These are phyloP conservation scores for Ranitomeya variabilis DNA, from an alignment of 2,113 vertebrate genomes.

Conservation along the genomic window DNA sequence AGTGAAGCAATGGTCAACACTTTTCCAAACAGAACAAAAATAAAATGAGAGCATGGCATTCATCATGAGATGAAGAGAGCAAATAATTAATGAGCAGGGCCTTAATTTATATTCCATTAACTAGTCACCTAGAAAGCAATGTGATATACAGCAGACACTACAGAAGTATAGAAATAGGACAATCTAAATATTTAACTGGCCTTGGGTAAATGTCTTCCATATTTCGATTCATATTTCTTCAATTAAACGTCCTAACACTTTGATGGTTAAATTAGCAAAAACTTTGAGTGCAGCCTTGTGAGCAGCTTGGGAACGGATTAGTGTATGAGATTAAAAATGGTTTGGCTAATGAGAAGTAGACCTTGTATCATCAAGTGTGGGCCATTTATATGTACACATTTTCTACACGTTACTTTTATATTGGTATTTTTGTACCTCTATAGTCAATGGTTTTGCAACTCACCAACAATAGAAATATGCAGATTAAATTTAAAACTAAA, in stretches of 20 bases:
- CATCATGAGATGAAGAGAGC: background rate
- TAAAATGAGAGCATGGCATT: background rate
- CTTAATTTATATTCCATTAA: conserved; percentile 1
- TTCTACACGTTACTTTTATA: background rate
- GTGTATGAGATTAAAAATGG: background rate
- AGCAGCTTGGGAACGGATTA: background rate
- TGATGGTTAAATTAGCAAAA: background rate
- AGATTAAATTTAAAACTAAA: background rate
- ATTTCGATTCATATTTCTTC: background rate
- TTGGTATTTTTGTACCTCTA: background rate
- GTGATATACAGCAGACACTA: background rate
- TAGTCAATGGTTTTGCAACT: too few species aligned
- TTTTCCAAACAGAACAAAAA: background rate
- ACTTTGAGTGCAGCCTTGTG: background rate
- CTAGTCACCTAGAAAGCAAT: background rate
- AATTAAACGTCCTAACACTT: background rate
- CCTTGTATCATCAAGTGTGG: background rate
- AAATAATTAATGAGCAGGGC: background rate
- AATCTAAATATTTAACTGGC: conserved; percentile 10
- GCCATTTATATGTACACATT: background rate
- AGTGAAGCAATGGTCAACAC: background rate
- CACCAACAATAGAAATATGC: background rate
- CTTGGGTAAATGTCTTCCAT: background rate
- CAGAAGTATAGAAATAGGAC: background rate
- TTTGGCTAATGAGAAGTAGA: background rate